Percentiles rank a stretch among this genome's conserved stretches.
Conservation (phyloP, 2,113 vertebrate species). For the Dermatemys mawii region DNA sequence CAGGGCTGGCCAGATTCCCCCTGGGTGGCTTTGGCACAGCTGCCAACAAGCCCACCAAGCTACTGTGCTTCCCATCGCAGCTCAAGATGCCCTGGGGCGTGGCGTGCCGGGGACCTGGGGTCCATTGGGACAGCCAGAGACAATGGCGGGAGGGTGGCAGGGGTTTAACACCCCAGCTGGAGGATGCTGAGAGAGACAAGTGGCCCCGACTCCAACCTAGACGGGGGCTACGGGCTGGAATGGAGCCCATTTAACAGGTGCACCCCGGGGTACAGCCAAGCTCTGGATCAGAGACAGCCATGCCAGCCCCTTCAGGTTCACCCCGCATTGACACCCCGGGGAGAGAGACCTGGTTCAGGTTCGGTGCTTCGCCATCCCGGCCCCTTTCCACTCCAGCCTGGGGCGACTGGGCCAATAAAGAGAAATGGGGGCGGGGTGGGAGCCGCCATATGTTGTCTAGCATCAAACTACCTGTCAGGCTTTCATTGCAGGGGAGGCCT, state of each 20-base stretch:
- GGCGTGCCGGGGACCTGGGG: too few species aligned
- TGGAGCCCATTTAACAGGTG: neutral
- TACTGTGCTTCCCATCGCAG: too few species aligned
- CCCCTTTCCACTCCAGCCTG: neutral
- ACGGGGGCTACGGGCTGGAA: neutral
- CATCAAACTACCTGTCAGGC: neutral
- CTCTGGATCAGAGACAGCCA: too few species aligned
- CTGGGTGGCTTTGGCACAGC: neutral
- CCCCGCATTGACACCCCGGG: neutral
- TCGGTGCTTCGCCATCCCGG: neutral
- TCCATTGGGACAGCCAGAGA: neutral
- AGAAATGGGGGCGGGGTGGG: neutral
- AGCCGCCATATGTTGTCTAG: neutral
- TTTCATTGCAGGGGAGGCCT: too few species aligned
- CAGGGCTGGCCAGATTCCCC: neutral
- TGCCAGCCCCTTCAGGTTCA: neutral
- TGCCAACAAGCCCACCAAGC: too few species aligned
- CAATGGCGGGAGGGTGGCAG: neutral
- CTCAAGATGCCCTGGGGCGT: too few species aligned
- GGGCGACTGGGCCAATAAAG: neutral
- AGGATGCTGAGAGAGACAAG: neutral
- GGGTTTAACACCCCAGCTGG: neutral
- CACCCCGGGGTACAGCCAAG: neutral
- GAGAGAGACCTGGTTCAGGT: too few species aligned
- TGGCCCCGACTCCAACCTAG: neutral